A percentile compares a stretch with the other conserved stretches of the same genome.
Conservation (phyloP, 2,113 vertebrate species). For the Petrocephalus zakoni region DNA sequence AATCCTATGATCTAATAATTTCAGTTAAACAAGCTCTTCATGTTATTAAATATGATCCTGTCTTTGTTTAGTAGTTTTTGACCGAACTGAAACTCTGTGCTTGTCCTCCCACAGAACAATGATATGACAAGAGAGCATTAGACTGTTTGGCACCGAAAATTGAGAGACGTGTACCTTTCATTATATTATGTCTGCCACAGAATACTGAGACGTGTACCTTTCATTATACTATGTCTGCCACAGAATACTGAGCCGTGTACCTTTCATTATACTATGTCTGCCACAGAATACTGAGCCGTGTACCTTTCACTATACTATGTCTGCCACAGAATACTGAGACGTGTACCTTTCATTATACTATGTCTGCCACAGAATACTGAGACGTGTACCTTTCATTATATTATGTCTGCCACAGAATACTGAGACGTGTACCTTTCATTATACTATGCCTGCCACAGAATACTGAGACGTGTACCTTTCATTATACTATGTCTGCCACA, state of each 20-base stretch:
- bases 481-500: neutral
- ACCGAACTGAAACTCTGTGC: neutral
- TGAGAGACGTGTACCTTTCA: neutral
- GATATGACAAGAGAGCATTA: neutral
- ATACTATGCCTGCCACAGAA: too few species aligned
- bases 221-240: too few species aligned
- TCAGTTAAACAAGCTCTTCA: neutral
- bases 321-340: too few species aligned
- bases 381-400: neutral
- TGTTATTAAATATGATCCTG: neutral
- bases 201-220: too few species aligned
- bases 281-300: too few species aligned
- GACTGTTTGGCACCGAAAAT: neutral
- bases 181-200: neutral
- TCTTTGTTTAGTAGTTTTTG: neutral
- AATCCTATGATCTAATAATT: neutral
- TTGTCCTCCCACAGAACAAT: neutral
- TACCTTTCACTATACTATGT: too few species aligned
- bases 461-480: neutral
- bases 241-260: too few species aligned
- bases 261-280: too few species aligned
- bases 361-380: neutral
- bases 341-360: too few species aligned
- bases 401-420: neutral
- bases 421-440: too few species aligned